Evolutionary conservation across 2,888 invertebrate species (phyloP).

Genomic region (Ophion obscuratus): DNA sequence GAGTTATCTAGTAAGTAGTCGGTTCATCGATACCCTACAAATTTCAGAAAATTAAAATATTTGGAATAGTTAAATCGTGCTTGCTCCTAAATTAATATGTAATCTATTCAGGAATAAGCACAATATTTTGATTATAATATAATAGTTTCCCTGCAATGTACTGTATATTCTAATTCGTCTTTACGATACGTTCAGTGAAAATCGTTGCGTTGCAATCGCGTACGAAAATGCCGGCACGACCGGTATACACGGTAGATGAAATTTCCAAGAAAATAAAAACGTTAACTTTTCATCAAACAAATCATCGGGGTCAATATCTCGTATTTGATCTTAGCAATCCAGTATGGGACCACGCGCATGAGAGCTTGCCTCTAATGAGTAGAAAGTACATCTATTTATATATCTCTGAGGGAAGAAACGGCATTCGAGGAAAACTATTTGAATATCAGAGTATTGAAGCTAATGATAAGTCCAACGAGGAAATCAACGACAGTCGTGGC

Average conservation of each 20-base stretch:
- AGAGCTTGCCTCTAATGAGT: neutral
- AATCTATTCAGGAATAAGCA: too few relatives aligned
- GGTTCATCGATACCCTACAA: too few relatives aligned
- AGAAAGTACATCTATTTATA: neutral
- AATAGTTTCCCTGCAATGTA: too few relatives aligned
- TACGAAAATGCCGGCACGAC: neutral
- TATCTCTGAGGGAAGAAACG: constrained; percentile 7
- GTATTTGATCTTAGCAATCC: neutral
- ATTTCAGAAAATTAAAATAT: too few relatives aligned
- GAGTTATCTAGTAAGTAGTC: too few relatives aligned
- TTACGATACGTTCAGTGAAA: too few relatives aligned
- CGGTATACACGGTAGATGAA: neutral
- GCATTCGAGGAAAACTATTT: neutral
- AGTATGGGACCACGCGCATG: neutral
- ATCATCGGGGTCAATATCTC: neutral
- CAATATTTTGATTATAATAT: neutral
- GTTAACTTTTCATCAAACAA: neutral
- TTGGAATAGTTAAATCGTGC: too few relatives aligned
- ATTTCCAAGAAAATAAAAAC: neutral
- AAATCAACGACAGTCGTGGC: neutral
- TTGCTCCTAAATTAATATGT: too few relatives aligned
- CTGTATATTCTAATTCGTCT: too few relatives aligned
- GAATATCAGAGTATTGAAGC: neutral
- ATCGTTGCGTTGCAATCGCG: too few relatives aligned
- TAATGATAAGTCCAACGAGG: neutral